These are phyloP conservation scores for Diaperis boleti DNA, from an alignment of 2,888 invertebrate species.

Conservation along the genomic window DNA sequence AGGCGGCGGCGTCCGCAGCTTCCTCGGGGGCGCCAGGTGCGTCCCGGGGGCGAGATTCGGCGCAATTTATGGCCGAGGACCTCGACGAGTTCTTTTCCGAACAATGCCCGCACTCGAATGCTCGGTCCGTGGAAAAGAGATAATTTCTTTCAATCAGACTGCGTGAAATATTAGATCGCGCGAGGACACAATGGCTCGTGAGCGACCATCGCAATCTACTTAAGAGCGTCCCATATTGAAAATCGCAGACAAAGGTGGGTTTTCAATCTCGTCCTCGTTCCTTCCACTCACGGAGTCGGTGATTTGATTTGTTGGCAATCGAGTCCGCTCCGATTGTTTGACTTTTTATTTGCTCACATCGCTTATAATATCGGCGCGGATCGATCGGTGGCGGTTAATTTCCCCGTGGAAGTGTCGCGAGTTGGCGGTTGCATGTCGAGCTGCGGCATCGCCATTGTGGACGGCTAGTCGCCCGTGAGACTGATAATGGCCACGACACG, in stretches of 20 bases:
- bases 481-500: slow-evolving; percentile 52
- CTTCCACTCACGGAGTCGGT: slow-evolving; percentile 52
- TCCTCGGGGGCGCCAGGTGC: slow-evolving; percentile 24
- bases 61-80: slow-evolving; percentile 31
- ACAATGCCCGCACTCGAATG: slow-evolving; percentile 36
- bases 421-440: slow-evolving; percentile 49
- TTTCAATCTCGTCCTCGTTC: slow-evolving; percentile 60
- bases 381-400: slow-evolving; percentile 53
- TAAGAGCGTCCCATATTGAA: slow-evolving; percentile 56
- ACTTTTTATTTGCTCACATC: slow-evolving; percentile 53
- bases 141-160: slow-evolving; percentile 53
- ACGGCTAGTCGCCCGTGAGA: slow-evolving; percentile 57
- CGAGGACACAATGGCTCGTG: slow-evolving; percentile 56
- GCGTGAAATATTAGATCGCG: slow-evolving; percentile 59
- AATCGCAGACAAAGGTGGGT: slow-evolving; percentile 60
- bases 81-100: slow-evolving; percentile 34
- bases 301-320: slow-evolving; percentile 61
- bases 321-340: slow-evolving; percentile 57
- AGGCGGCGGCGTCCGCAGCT: no score
- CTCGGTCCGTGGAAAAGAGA: slow-evolving; percentile 40
- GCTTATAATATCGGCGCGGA: slow-evolving; percentile 46
- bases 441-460: slow-evolving; percentile 55
- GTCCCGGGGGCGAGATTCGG: slow-evolving; percentile 42
- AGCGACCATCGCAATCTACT: slow-evolving; percentile 57
- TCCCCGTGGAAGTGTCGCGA: slow-evolving; percentile 51